Evolutionary conservation across 2,888 invertebrate genomes (phyloP).

Genomic region (Notodonta dromedarius): DNA sequence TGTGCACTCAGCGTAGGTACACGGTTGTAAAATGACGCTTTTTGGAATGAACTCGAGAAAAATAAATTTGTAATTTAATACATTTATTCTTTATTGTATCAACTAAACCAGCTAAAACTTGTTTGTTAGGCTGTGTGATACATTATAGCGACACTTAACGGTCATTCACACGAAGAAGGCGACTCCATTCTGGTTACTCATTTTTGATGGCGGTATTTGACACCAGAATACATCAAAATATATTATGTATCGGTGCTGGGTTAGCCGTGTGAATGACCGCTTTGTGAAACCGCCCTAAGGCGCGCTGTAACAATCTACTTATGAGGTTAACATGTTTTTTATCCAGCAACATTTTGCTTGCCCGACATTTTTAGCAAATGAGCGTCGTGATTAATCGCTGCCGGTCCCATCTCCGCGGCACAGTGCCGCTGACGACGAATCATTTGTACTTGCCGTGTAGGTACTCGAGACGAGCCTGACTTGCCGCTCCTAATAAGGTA

Average conservation of each 20-base stretch:
- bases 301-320: background rate
- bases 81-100: no score
- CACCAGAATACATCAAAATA: no score
- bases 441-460: constrained; percentile 7
- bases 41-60: background rate
- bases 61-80: background rate
- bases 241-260: no score
- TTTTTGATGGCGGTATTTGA: no score
- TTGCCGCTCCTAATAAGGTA: background rate
- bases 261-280: no score
- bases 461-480: background rate
- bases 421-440: constrained; percentile 15
- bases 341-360: constrained; percentile 12
- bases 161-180: no score
- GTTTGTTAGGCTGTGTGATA: no score
- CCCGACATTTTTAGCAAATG: constrained; percentile 13
- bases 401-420: constrained; percentile 1
- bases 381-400: constrained; percentile 12
- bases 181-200: no score
- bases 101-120: no score
- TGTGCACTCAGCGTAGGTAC: constrained; percentile 4
- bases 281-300: no score
- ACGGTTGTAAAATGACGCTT: constrained; percentile 11
- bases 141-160: no score
- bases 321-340: background rate